Conservation (phyloP, 2,888 invertebrate species). For the Gonocerus acuteangulatus region DNA sequence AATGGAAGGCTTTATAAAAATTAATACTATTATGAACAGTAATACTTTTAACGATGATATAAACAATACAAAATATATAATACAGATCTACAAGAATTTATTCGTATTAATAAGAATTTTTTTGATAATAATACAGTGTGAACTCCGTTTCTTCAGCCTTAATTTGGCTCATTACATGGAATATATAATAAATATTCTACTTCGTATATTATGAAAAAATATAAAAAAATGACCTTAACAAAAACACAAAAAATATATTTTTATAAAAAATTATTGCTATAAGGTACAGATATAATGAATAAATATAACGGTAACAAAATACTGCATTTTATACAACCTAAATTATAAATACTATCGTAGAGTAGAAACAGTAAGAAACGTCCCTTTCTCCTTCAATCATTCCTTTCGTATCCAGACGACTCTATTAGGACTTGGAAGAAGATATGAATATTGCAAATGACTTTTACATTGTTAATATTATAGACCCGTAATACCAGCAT, state of each 20-base stretch:
- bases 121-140: no score
- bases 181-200: no score
- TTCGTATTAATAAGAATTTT: no score
- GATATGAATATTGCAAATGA: slow-evolving; percentile 16
- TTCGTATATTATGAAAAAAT: no score
- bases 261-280: slow-evolving; percentile 23
- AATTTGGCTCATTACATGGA: no score
- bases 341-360: slow-evolving; percentile 15
- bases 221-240: not conserved
- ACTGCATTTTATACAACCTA: slow-evolving; percentile 21
- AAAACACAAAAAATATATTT: not conserved
- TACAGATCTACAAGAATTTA: no score
- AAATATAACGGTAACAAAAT: slow-evolving; percentile 12
- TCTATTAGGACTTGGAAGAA: slow-evolving; percentile 6
- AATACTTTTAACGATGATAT: no score
- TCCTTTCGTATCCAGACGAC: not conserved
- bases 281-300: slow-evolving; percentile 8
- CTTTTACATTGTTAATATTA: not conserved
- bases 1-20: no score
- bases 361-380: not conserved
- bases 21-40: no score
- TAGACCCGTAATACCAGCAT: slow-evolving; percentile 15
- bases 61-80: no score
- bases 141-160: no score
- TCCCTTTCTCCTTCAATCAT: not conserved